Percentiles rank a stretch among this genome's conserved stretches.
Conservation (phyloP, 2,113 vertebrate species). For the Elanoides forficatus region DNA sequence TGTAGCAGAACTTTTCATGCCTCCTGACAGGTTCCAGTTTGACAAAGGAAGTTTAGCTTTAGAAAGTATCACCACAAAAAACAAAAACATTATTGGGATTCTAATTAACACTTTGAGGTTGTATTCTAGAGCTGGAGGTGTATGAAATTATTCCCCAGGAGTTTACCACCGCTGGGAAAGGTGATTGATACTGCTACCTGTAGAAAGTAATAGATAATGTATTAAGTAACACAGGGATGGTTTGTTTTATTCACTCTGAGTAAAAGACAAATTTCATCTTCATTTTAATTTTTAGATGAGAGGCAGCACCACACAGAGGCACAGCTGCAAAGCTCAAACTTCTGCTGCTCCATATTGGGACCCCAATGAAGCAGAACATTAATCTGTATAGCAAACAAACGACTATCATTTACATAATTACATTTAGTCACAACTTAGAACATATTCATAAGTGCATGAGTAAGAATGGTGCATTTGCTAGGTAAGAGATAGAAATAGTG, state of each 20-base stretch:
- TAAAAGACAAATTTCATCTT: slow-evolving; percentile 48
- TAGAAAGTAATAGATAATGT: slow-evolving; percentile 14
- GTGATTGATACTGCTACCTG: slow-evolving; percentile 41
- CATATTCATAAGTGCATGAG: slow-evolving; percentile 48
- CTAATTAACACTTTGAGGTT: not conserved
- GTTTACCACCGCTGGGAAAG: not conserved
- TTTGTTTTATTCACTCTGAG: slow-evolving; percentile 11
- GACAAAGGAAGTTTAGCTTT: not conserved
- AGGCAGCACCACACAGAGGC: slow-evolving; percentile 54
- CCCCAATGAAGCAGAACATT: slow-evolving; percentile 61
- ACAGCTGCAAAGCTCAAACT: slow-evolving; percentile 59
- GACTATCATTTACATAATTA: slow-evolving; percentile 69
- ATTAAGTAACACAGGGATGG: not conserved
- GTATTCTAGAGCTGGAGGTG: not conserved
- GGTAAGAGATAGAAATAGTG: not conserved
- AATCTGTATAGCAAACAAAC: slow-evolving; percentile 67
- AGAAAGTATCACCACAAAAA: not conserved
- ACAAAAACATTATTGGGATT: not conserved
- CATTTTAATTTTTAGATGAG: slow-evolving; percentile 50
- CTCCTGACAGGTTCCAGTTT: not conserved
- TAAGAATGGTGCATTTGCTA: slow-evolving; percentile 26
- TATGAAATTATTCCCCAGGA: slow-evolving; percentile 19
- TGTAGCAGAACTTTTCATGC: not conserved
- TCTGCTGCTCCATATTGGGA: slow-evolving; percentile 52
- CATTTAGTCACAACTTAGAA: slow-evolving; percentile 61